These are phyloP conservation scores for Oxytorus armatus DNA, from an alignment of 2,888 invertebrate genomes.

Conservation along the genomic window DNA sequence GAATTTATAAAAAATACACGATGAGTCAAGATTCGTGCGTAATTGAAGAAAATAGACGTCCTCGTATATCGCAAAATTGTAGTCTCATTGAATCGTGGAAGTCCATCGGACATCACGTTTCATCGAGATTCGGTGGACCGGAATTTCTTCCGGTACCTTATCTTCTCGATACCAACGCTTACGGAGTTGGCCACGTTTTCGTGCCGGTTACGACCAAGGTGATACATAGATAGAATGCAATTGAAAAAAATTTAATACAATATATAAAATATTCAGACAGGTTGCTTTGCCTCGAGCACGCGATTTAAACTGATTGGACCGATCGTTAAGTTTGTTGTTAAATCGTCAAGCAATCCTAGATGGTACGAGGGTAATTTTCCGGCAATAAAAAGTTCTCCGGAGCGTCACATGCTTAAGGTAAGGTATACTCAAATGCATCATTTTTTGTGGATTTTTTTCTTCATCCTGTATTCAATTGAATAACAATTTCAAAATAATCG, in stretches of 20 bases:
- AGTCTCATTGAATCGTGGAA: conserved; percentile 72
- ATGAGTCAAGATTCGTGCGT: conserved; percentile 28
- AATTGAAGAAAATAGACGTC: conserved; percentile 51
- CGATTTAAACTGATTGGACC: conserved; percentile 74
- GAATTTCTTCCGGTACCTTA: conserved; percentile 74
- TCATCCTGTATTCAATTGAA: no score
- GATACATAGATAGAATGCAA: conserved; percentile 65
- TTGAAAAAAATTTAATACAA: no score
- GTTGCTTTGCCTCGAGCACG: conserved; percentile 61
- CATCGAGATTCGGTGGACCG: conserved; percentile 69
- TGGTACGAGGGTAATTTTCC: conserved; percentile 72
- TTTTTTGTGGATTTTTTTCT: no score
- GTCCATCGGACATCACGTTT: conserved; percentile 69
- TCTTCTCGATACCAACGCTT: conserved; percentile 74
- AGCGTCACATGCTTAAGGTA: conserved; percentile 72
- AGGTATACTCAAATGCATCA: no score
- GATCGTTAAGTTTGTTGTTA: conserved; percentile 68
- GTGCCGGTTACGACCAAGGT: conserved; percentile 67
- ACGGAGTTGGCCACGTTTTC: conserved; percentile 77
- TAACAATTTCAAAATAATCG: no score
- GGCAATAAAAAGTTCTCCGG: conserved; percentile 63
- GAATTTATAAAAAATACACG: no score
- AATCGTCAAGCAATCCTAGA: conserved; percentile 53
- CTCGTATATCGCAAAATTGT: conserved; percentile 65
- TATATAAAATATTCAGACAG: conserved; percentile 62